Conservation (phyloP, 2,888 invertebrate species). For the Troides oblongomaculatus region DNA sequence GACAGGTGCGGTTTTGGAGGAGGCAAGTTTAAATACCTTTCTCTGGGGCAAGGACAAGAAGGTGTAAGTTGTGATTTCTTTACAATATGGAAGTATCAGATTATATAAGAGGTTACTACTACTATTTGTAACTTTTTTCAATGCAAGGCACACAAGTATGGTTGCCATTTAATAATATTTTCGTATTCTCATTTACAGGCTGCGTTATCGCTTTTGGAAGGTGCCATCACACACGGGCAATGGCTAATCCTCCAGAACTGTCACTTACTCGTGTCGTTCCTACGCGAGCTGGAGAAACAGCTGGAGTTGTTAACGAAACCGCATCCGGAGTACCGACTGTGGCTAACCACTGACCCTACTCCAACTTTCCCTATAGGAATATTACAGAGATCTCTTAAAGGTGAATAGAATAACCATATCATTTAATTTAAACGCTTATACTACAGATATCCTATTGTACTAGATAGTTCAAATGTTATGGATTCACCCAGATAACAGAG, state of each 20-base stretch:
- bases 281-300: slow-evolving; percentile 89
- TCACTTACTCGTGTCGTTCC: slow-evolving; percentile 89
- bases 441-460: too few relatives aligned
- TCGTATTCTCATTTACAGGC: slow-evolving; percentile 64
- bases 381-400: slow-evolving; percentile 90
- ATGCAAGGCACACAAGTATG: neutral
- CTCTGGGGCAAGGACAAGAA: slow-evolving; percentile 96
- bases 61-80: slow-evolving; percentile 71
- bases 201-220: slow-evolving; percentile 84
- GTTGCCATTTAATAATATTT: neutral
- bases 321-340: slow-evolving; percentile 94
- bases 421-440: neutral
- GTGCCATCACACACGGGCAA: slow-evolving; percentile 86
- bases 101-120: too few relatives aligned
- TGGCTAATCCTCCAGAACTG: slow-evolving; percentile 97
- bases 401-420: slow-evolving; percentile 52
- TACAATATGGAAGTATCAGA: too few relatives aligned
- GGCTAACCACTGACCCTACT: slow-evolving; percentile 95
- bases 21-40: slow-evolving; percentile 91
- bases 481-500: too few relatives aligned
- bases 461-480: too few relatives aligned
- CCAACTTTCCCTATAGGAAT: slow-evolving; percentile 94
- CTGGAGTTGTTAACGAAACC: slow-evolving; percentile 89
- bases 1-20: slow-evolving; percentile 85
- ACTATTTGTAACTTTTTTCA: too few relatives aligned